A percentile compares a stretch with the other conserved stretches of the same genome.
These are phyloP conservation scores for Cetoscarus ocellatus DNA, from an alignment of 2,797 vertebrate species.

Conservation along the genomic window DNA sequence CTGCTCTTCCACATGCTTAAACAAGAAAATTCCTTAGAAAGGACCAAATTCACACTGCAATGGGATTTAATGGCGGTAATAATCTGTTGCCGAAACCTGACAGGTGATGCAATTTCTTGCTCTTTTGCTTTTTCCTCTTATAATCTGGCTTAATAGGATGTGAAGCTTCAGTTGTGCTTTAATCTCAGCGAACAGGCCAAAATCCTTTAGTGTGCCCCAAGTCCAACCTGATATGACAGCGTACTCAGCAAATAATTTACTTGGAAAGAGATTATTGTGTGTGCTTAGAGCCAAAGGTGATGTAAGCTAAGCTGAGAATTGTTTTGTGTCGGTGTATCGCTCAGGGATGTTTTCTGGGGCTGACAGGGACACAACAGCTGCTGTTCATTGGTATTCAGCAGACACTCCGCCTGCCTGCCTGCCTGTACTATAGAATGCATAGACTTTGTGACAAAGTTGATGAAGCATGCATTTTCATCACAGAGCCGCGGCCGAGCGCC, in stretches of 20 bases:
- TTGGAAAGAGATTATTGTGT: slow-evolving; percentile 55
- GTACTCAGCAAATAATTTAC: slow-evolving; percentile 56
- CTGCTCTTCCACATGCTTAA: slow-evolving; percentile 22
- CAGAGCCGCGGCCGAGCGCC: slow-evolving; percentile 28
- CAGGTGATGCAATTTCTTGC: slow-evolving; percentile 66
- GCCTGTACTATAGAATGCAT: slow-evolving; percentile 61
- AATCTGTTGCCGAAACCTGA: slow-evolving; percentile 49
- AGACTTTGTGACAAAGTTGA: slow-evolving; percentile 78
- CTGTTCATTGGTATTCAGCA: slow-evolving; percentile 65
- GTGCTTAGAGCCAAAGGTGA: slow-evolving; percentile 42
- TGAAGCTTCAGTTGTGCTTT: slow-evolving; percentile 42
- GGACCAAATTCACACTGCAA: slow-evolving; percentile 39
- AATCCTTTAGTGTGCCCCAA: slow-evolving; percentile 30
- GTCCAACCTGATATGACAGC: slow-evolving; percentile 45
- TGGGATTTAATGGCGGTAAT: slow-evolving; percentile 55
- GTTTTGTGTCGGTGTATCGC: slow-evolving; percentile 33
- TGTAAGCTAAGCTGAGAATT: slow-evolving; percentile 35
- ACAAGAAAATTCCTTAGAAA: slow-evolving; percentile 32
- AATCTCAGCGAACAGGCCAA: slow-evolving; percentile 51
- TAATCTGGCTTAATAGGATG: slow-evolving; percentile 67
- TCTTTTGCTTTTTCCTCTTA: slow-evolving; percentile 36
- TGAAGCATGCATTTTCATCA: slow-evolving; percentile 74
- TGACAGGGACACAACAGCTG: slow-evolving; percentile 45
- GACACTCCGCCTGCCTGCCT: slow-evolving; percentile 44
- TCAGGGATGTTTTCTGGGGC: slow-evolving; percentile 44